A percentile compares a stretch with the other conserved stretches of the same genome.
Conservation (phyloP, 1,140 invertebrate species). For the Mesaphorura yosii region DNA sequence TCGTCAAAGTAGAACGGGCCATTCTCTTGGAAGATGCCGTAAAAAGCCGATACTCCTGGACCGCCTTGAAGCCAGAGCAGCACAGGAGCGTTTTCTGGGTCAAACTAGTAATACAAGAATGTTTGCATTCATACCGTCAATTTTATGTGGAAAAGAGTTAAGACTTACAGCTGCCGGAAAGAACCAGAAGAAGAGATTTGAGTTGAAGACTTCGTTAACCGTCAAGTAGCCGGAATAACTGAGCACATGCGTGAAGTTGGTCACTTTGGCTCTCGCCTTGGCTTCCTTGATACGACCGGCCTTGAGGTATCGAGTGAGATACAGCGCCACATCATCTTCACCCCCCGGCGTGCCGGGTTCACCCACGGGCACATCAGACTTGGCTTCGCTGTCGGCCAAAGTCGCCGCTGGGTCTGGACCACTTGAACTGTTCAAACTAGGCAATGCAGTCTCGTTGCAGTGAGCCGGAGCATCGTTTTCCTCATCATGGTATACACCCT, state of each 20-base stretch:
- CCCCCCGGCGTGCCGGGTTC: too few relatives aligned
- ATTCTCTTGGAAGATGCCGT: conserved; percentile 68
- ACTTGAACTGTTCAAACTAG: too few relatives aligned
- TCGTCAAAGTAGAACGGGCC: conserved; percentile 57
- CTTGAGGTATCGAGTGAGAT: conserved; percentile 37
- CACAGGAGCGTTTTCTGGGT: conserved; percentile 54
- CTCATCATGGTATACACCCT: too few relatives aligned
- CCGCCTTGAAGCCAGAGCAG: conserved; percentile 76
- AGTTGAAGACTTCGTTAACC: conserved; percentile 38
- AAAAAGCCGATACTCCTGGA: conserved; percentile 68
- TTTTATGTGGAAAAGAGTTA: background rate
- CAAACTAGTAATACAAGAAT: too few relatives aligned
- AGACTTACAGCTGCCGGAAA: too few relatives aligned
- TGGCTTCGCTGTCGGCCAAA: too few relatives aligned
- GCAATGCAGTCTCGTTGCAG: too few relatives aligned
- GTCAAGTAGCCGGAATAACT: conserved; percentile 41
- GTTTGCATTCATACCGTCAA: too few relatives aligned
- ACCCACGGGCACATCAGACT: too few relatives aligned
- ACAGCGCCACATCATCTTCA: conserved; percentile 24
- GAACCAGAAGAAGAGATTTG: conserved; percentile 45
- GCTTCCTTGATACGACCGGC: conserved; percentile 35
- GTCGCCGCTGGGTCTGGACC: too few relatives aligned
- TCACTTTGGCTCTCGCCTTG: conserved; percentile 22
- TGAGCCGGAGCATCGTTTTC: too few relatives aligned
- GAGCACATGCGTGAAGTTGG: background rate